A percentile compares a stretch with the other conserved stretches of the same genome.
Evolutionary conservation across 2,888 invertebrate genomes (phyloP).

Genomic region (Stenoptilia bipunctidactyla): DNA sequence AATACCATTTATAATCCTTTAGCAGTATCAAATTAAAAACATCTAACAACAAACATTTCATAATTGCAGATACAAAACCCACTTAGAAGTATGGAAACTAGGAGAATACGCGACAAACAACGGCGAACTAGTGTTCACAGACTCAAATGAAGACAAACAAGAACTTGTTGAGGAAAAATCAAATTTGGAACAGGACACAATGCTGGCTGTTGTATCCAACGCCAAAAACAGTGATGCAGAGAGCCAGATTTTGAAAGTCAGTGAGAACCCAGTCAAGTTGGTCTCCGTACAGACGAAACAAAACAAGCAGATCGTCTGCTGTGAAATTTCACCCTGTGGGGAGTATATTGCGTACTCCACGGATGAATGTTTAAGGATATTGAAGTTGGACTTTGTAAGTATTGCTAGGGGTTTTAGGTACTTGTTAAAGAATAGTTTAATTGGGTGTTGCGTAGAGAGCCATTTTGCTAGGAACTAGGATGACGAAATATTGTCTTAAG

Average conservation of each 20-base stretch:
- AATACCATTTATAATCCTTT: too few relatives aligned
- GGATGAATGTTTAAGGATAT: slow-evolving; percentile 73
- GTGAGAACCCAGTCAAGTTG: slow-evolving; percentile 75
- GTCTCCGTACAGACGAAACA: slow-evolving; percentile 76
- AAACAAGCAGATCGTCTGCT: slow-evolving; percentile 77
- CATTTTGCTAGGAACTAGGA: too few relatives aligned
- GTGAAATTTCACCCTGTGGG: slow-evolving; percentile 78
- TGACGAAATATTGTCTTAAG: too few relatives aligned
- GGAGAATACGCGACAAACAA: slow-evolving; percentile 66
- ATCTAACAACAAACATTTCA: too few relatives aligned
- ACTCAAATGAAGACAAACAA: slow-evolving; percentile 13
- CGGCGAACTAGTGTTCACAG: slow-evolving; percentile 56
- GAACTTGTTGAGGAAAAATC: slow-evolving; percentile 14
- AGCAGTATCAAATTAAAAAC: too few relatives aligned
- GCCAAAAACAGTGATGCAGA: slow-evolving; percentile 19
- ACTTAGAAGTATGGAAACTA: slow-evolving; percentile 66
- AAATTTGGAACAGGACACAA: slow-evolving; percentile 38
- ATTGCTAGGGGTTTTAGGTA: slow-evolving; percentile 4
- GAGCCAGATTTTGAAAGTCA: slow-evolving; percentile 39
- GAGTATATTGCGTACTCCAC: slow-evolving; percentile 84
- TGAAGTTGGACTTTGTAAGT: slow-evolving; percentile 73
- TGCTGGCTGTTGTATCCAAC: slow-evolving; percentile 27
- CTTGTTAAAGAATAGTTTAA: too few relatives aligned
- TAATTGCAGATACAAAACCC: slow-evolving; percentile 58
- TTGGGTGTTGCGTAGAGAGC: too few relatives aligned